Base-by-base conservation (phyloP, 1,140 invertebrate genomes). In the Lordiphosa stackelbergi region DNA sequence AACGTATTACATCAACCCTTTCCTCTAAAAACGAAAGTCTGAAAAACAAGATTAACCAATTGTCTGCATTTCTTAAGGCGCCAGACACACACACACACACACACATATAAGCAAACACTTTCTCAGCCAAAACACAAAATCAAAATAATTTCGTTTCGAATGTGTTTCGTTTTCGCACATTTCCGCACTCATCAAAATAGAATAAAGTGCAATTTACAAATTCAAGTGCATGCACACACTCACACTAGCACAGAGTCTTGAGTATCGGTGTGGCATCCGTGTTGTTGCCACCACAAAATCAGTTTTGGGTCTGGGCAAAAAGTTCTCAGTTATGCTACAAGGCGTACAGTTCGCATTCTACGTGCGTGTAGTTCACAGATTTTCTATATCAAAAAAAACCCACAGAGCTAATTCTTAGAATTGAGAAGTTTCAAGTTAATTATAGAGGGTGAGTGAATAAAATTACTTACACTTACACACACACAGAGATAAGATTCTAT, bases 151-250 rank as follows among this genome's bases (percentile, higher is more conserved):
- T 69, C 65, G 34, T 36, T 49, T 35, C 35, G 35, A 52, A n/a
- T 58, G 64, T 55, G 61, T 66, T 69, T 69, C 56, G 54, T 60
- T 71, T 71, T 74, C 75, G 72, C 75, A 79, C 77, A 75, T 79
- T 81, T 79, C 75, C 75, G 75, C 75, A 79, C 64, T 69, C 60
- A 71, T 70, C 73, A 75, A 74, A 68, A 77, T 69, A 69, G 72
- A 71, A 77, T 66, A 60, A 71, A 81, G 70, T 75, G 72, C 57
- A 63, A 57, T 69, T 73, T 59, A 58, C 70, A 73, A 73, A 45
- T 72, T 70, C 74, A 81, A 70, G 70, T 79, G 75, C 74, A 79
- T 38, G 12, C 45, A 46, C 16, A 19, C 36, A 24, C 37, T 45
- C 5, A 36, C 0, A 51, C 8, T 35, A 7, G 28, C 2, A 54